Conservation (phyloP, 35 echinoderm and acorn worm genomes). For the Diadema setosum region DNA sequence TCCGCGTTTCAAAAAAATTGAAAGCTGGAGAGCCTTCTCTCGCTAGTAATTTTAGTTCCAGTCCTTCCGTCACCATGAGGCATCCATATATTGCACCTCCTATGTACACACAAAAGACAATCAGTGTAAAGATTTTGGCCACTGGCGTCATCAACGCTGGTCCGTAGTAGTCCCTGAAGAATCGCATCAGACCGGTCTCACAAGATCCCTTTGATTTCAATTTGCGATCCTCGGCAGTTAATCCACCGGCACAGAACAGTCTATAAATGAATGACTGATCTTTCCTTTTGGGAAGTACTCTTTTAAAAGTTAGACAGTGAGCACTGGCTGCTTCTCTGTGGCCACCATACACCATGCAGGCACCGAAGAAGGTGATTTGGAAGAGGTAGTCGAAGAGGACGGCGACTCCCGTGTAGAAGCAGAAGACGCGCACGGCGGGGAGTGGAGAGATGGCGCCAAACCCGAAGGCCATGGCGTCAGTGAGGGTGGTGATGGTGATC, state of each 20-base stretch:
- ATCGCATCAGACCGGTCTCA: constrained; percentile 66
- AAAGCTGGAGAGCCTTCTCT: constrained; percentile 61
- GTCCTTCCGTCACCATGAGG: constrained; percentile 42
- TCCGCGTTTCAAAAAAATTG: constrained; percentile 40
- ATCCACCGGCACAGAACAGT: constrained; percentile 84
- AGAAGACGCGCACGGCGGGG: constrained; percentile 85
- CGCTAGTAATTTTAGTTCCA: constrained; percentile 70
- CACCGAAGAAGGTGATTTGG: constrained; percentile 94
- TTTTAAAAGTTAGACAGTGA: constrained; percentile 71
- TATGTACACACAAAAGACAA: constrained; percentile 45
- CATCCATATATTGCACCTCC: constrained; percentile 57
- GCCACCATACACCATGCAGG: constrained; percentile 83
- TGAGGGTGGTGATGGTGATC: constrained; percentile 95
- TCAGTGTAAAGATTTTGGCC: constrained; percentile 34
- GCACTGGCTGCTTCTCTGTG: constrained; percentile 57
- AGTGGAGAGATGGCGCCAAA: constrained; percentile 75
- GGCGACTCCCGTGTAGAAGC: constrained; percentile 78
- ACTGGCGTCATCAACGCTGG: constrained; percentile 52
- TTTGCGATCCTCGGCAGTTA: constrained; percentile 1
- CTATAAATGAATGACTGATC: constrained; percentile 54
- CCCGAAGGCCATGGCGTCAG: constrained; percentile 82
- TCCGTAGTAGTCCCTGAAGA: constrained; percentile 80
- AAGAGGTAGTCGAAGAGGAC: constrained; percentile 84
- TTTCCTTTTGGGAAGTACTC: constrained; percentile 64
- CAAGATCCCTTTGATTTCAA: background rate